phyloP scores from a whole-genome alignment of 1,140 invertebrate species.

The Penaeus vannamei region DNA sequence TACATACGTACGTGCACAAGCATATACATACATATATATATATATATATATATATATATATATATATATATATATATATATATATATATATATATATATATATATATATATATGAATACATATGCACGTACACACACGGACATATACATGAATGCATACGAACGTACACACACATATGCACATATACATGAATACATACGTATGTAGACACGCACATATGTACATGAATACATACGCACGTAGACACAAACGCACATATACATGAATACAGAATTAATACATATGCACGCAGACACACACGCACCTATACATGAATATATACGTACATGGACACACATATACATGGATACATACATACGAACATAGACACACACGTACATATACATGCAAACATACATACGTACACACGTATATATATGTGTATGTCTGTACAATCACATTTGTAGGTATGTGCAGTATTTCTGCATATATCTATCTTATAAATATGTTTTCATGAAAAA shows the following conservation, averaged over 20 bases:
- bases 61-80: constrained; percentile 23
- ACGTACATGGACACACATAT: not conserved
- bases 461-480: too few species aligned
- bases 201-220: not conserved
- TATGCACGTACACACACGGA: not conserved
- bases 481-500: too few species aligned
- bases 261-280: not conserved
- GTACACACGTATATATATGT: too few species aligned
- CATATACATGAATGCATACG: not conserved
- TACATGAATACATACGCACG: not conserved
- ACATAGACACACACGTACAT: not conserved
- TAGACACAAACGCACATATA: not conserved
- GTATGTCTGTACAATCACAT: too few species aligned
- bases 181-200: not conserved
- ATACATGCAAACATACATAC: too few species aligned
- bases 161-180: not conserved
- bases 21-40: not conserved
- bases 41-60: constrained; percentile 19
- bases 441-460: too few species aligned
- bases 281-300: not conserved
- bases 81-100: not conserved
- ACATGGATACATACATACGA: not conserved
- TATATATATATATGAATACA: constrained; percentile 17
- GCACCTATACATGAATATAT: not conserved
- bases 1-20: not conserved